Base-by-base conservation (phyloP, 2,797 vertebrate genomes). In the Coccyzus lansbergi region DNA sequence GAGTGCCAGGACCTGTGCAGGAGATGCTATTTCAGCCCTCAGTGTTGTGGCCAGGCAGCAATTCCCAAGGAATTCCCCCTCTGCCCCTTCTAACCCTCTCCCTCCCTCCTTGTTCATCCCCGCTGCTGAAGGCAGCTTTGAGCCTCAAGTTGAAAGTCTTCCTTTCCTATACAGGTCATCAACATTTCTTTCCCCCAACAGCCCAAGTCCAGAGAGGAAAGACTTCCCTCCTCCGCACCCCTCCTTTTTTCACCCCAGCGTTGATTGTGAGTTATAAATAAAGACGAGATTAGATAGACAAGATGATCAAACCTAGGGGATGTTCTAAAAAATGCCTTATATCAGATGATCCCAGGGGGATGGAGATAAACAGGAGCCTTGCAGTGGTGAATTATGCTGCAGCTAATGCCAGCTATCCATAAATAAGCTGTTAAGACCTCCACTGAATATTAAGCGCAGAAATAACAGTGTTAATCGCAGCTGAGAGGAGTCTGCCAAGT, bases 351-450 rank as follows among this genome's bases (percentile, higher is more conserved):
- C 83, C 83, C 70, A 24, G 56, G 81, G 80, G 93, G 83, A 48
- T 6, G 38, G 77, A 67, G 88, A 93, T 65, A 62, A 94, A 77
- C 56, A 77, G 85, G 62, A 78, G 53, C 7, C 0, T 15, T 28
- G 67, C 67, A 18, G 82, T 26, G 36, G 46, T 69, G 81, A 92
- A 83, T 92, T 81, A 81, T 36, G 65, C 93, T 29, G 86, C 83
- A 25, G 94, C 74, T 95, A 79, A 92, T 72, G 86, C 94, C 83
- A 58, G 65, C 88, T 93, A 56, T 52, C 81, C 94, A 82, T 93
- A 94, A 94, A 95, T 86, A 94, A 86, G 20, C 88, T 83, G 85
- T 38, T 93, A 84, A 93, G 5, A 88, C 71, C 88, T 69, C 83
- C 3, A 15, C 65, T 75, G 93, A 94, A 95, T 94, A 93, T 90